Evolutionary conservation across 1,140 invertebrate species (phyloP).

Genomic region (Aethina tumida): DNA sequence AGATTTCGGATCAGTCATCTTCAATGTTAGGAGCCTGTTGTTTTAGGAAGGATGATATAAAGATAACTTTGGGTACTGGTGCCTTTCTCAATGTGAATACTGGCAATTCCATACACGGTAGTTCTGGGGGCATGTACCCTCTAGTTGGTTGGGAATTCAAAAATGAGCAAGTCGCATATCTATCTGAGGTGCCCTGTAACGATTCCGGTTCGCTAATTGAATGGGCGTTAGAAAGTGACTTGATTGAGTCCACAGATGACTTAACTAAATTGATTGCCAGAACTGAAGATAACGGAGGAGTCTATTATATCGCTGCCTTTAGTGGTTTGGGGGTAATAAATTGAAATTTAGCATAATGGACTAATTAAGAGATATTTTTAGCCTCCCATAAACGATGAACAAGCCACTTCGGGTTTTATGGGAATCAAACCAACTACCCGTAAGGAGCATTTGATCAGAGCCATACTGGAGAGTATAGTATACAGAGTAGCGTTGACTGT

Average conservation of each 20-base stretch:
- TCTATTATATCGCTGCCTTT: slow-evolving; percentile 88
- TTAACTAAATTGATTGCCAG: slow-evolving; percentile 59
- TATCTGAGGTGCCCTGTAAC: slow-evolving; percentile 75
- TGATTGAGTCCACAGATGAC: slow-evolving; percentile 59
- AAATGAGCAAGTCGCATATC: slow-evolving; percentile 54
- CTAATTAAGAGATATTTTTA: slow-evolving; percentile 33
- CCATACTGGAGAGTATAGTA: slow-evolving; percentile 78
- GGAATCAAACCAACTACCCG: slow-evolving; percentile 72
- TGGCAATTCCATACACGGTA: slow-evolving; percentile 63
- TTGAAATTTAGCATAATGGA: neutral
- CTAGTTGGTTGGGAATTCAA: slow-evolving; percentile 82
- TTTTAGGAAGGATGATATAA: slow-evolving; percentile 71
- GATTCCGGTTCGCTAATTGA: slow-evolving; percentile 82
- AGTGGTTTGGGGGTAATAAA: slow-evolving; percentile 71
- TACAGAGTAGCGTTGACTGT: slow-evolving; percentile 68
- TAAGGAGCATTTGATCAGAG: slow-evolving; percentile 68
- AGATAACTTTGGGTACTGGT: slow-evolving; percentile 90
- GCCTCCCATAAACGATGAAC: slow-evolving; percentile 80
- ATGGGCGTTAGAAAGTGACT: slow-evolving; percentile 70
- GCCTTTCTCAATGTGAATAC: slow-evolving; percentile 89
- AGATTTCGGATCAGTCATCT: slow-evolving; percentile 71
- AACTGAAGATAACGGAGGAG: slow-evolving; percentile 64
- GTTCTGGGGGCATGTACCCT: slow-evolving; percentile 75
- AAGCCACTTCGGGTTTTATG: slow-evolving; percentile 72
- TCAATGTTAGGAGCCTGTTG: slow-evolving; percentile 89